Base-by-base conservation (phyloP, 2,888 invertebrate genomes). In the Eilema caniola region DNA sequence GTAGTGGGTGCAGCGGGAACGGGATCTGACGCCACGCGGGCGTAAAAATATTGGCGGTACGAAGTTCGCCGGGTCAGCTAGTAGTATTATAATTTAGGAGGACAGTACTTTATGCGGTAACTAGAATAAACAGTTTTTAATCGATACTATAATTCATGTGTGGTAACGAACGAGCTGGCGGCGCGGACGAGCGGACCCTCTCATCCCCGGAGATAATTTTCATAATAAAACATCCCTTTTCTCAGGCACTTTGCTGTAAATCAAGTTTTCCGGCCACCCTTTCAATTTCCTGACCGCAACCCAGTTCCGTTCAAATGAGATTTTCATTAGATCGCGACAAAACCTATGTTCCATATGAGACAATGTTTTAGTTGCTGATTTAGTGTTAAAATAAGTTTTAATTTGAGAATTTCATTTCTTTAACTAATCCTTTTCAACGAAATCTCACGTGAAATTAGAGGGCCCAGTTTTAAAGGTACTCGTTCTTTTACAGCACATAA, bases 211-310 rank as follows among this genome's bases (percentile, higher is more conserved):
- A 89, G 91, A 92, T 92, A 92, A 92, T 92, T 92, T 92, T 92
- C 90, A 92, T 90, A 91, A 90, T 92, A 92, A 91, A 92, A 91
- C 90, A 92, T 91, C 92, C 93, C 92, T 91, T 91, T 92, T 91
- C 90, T 89, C 85, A 86, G 89, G 87, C 88, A 90, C 89, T 90
- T 92, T 88, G 90, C 88, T 91, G 90, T 93, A 92, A 92, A 92
- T 92, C 92, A 92, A 91, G 91, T 92, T 92, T 92, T 89, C 92
- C 90, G 90, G 85, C 86, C 89, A 88, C 89, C 91, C 90, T 92
- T 91, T 92, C 92, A 91, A 92, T 93, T 93, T 93, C 92, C 93
- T 92, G 92, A 91, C 92, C 92, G 88, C 92, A 91, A 90, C 89
- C 86, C 87, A 88, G 90, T 87, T 87, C 88, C 86, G 88, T 83